These are phyloP conservation scores for Cecidostiba fungosa DNA, from an alignment of 2,888 invertebrate genomes.

Conservation along the genomic window DNA sequence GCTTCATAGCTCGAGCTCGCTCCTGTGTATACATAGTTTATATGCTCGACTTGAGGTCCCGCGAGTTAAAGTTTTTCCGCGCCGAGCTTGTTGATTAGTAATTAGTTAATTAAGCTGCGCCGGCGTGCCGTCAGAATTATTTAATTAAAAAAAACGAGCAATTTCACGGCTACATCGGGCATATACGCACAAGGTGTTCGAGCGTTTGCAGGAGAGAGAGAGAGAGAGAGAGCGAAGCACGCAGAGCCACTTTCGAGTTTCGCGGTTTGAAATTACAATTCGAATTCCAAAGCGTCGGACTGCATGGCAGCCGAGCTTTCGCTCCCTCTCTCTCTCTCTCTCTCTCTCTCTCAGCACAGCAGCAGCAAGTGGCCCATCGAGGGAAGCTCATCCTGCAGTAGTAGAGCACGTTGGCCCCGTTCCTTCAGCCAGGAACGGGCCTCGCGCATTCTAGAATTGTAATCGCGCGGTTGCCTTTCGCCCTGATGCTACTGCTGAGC, in stretches of 20 bases:
- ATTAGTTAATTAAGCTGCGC: neutral
- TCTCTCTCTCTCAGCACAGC: slow-evolving; percentile 26
- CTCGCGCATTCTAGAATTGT: slow-evolving; percentile 76
- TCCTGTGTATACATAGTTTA: slow-evolving; percentile 10
- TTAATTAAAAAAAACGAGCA: slow-evolving; percentile 10
- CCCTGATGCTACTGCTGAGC: slow-evolving; percentile 60
- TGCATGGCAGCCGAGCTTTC: slow-evolving; percentile 58
- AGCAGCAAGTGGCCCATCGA: slow-evolving; percentile 63
- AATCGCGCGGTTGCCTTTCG: slow-evolving; percentile 71
- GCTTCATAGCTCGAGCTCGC: neutral
- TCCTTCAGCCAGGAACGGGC: slow-evolving; percentile 63
- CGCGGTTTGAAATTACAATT: slow-evolving; percentile 78
- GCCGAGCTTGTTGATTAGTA: neutral
- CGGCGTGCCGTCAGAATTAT: neutral
- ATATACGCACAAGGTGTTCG: neutral
- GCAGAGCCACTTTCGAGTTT: slow-evolving; percentile 69
- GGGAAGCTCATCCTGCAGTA: slow-evolving; percentile 40
- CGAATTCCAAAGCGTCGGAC: slow-evolving; percentile 74
- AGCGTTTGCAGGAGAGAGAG: neutral
- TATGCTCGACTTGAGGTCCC: neutral
- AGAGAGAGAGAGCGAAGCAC: neutral
- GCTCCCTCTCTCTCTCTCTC: slow-evolving; percentile 31
- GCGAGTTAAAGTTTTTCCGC: neutral
- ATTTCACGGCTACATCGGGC: neutral
- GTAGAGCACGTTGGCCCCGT: slow-evolving; percentile 49